Percentiles rank a stretch among this genome's conserved stretches.
Conservation (phyloP, 2,888 invertebrate genomes). For the Heliconius erato region DNA sequence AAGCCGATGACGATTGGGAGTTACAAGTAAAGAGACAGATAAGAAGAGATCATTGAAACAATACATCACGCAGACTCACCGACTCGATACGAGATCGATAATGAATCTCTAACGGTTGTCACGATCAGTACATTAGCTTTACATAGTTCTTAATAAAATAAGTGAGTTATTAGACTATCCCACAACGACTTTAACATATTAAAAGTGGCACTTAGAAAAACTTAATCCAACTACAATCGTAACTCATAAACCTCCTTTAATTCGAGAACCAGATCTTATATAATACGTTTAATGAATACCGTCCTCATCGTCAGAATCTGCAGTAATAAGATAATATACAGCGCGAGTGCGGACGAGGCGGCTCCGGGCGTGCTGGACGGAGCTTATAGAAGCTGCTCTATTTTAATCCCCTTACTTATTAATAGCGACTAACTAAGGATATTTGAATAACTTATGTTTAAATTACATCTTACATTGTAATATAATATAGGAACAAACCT, state of each 20-base stretch:
- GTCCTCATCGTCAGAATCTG: conserved; percentile 16
- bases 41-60: no score
- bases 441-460: neutral
- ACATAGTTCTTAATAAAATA: no score
- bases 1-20: no score
- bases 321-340: conserved; percentile 34
- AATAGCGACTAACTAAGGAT: conserved; percentile 2
- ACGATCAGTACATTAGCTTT: no score
- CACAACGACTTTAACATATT: no score
- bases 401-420: conserved; percentile 23
- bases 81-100: no score
- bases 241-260: neutral
- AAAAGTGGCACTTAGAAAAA: no score
- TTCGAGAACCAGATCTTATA: neutral
- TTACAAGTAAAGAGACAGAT: no score
- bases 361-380: conserved; percentile 13
- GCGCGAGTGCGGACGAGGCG: conserved; percentile 23
- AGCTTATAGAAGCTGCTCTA: conserved; percentile 30
- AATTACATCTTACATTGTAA: neutral
- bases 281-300: conserved; percentile 31
- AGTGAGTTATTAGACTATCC: no score
- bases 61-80: no score
- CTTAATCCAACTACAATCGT: no score
- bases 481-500: neutral
- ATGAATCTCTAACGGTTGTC: no score